Evolutionary conservation across 2,888 invertebrate species (phyloP), one percentile per base, ranked within the genome.

Genomic region (Mayetiola destructor): DNA sequence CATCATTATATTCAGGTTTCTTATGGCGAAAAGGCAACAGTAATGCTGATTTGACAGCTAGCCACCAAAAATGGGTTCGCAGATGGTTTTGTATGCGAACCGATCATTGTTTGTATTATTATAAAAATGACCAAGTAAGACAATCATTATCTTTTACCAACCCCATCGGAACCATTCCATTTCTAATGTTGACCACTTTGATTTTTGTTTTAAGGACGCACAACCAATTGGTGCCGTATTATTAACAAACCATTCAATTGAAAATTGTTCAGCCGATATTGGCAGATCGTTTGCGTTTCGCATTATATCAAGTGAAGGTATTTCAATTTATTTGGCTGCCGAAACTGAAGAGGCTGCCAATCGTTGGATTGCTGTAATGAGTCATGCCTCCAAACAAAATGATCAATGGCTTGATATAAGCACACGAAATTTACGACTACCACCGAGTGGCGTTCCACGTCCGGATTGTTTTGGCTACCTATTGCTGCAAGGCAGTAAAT

Each of bases 381-480:
- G 81, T 5, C 85, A 87, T 64, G 86, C 88, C 56, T 84, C 88
- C 61, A 82, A 82, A 61, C 81, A 83, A 66, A 82, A 82, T 64
- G 81, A 72, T 64, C 67, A 81, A 36, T 87, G 85, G 81, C 70
- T 88, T 63, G 85, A 84, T 62, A 79, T 82, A 16, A 87, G 88
- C 23, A 81, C 88, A 68, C 79, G 85, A 60, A 86, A 88, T 70
- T 80, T 91, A 66, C 83, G 85, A 61, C 75, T 89, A 56, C 82
- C 89, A n/a, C 86, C 89, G 1, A 80, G 81, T 56, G 81, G 82
- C 36, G 84, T 94, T 60, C 78, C 81, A 16, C 77, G 85, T 59
- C 88, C 93, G 0, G 94, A 95, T 68, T 95, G 94, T 73, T 88
- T 87, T 67, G 95, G 95, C n/a, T 88, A 88, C 71, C 78, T 95